Conservation (phyloP, 1,140 invertebrate genomes). For the Drosophila miranda region DNA sequence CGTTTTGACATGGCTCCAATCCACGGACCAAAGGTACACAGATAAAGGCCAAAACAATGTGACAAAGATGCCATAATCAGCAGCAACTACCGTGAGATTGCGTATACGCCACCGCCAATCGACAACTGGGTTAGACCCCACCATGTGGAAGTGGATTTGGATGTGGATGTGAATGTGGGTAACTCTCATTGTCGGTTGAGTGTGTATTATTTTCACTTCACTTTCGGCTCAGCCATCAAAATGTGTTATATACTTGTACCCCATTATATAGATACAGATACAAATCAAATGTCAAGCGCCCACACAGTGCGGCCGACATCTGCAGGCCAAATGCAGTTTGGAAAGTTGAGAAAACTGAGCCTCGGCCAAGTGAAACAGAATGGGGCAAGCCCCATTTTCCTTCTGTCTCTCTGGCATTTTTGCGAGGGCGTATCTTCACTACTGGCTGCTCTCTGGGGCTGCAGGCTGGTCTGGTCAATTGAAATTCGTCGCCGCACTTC, state of each 20-base stretch:
- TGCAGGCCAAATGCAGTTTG: slow-evolving; percentile 44
- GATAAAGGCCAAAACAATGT: slow-evolving; percentile 47
- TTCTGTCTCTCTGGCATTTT: slow-evolving; percentile 43
- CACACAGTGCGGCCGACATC: slow-evolving; percentile 40
- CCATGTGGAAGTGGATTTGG: neutral
- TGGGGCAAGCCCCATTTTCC: slow-evolving; percentile 21
- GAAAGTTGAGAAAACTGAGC: slow-evolving; percentile 53
- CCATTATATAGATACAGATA: slow-evolving; percentile 54
- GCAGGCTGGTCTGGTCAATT: slow-evolving; percentile 47
- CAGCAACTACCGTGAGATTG: slow-evolving; percentile 42
- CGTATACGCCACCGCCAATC: slow-evolving; percentile 53
- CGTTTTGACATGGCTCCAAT: slow-evolving; percentile 49
- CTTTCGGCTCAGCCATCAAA: slow-evolving; percentile 36
- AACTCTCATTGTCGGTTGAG: slow-evolving; percentile 34
- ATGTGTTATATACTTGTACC: slow-evolving; percentile 33
- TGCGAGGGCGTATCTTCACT: slow-evolving; percentile 36
- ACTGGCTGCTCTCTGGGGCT: slow-evolving; percentile 19
- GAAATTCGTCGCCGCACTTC: slow-evolving; percentile 50
- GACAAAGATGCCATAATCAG: slow-evolving; percentile 64
- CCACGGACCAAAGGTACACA: slow-evolving; percentile 13
- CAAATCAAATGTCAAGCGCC: slow-evolving; percentile 48
- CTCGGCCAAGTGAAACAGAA: slow-evolving; percentile 23
- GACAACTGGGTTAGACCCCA: slow-evolving; percentile 12
- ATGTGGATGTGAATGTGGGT: slow-evolving; percentile 2
- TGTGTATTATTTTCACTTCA: slow-evolving; percentile 54